Percentiles rank a stretch among this genome's conserved stretches.
These are phyloP conservation scores for Onychostoma macrolepis DNA, from an alignment of 2,113 vertebrate genomes.

Conservation along the genomic window DNA sequence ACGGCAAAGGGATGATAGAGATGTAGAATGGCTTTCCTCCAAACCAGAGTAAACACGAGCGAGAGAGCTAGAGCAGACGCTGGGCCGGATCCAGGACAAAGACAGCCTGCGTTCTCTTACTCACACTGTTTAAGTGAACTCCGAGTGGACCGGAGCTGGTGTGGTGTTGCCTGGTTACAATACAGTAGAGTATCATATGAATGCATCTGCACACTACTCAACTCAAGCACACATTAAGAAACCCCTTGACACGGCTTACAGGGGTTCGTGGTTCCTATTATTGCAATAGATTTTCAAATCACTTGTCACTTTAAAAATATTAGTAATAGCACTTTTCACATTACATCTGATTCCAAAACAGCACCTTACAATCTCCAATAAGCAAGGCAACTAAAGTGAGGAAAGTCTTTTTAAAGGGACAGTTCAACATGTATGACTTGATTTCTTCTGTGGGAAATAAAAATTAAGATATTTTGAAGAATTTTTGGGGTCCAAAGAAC, in stretches of 20 bases:
- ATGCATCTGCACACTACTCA: background rate
- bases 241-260: background rate
- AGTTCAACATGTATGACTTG: background rate
- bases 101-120: constrained; percentile 57
- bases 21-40: constrained; percentile 37
- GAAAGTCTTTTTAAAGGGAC: background rate
- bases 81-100: constrained; percentile 46
- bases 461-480: background rate
- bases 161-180: background rate
- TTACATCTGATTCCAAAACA: background rate
- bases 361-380: background rate
- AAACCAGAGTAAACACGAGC: constrained; percentile 52
- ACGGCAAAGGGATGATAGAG: constrained; percentile 21
- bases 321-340: background rate
- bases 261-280: background rate
- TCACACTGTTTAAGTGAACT: constrained; percentile 40
- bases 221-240: background rate
- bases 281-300: background rate
- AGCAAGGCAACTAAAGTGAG: background rate
- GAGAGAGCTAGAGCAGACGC: constrained; percentile 49
- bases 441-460: background rate
- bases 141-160: background rate
- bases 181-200: background rate
- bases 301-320: background rate
- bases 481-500: background rate